A percentile compares a stretch with the other conserved stretches of the same genome.
Conservation (phyloP, 2,113 vertebrate species). For the Nycticryphes semicollaris region DNA sequence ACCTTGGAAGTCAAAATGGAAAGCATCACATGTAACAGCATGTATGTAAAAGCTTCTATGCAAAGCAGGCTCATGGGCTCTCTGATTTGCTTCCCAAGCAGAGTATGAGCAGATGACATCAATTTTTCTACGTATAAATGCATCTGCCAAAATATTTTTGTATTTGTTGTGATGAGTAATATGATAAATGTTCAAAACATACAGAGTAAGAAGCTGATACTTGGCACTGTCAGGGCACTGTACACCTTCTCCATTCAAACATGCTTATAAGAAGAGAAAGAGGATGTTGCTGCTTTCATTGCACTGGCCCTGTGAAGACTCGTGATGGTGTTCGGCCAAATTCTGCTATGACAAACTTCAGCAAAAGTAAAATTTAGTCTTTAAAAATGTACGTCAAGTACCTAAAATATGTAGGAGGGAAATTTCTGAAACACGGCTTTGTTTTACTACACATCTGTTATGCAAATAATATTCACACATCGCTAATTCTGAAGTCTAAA, state of each 20-base stretch:
- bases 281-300: background rate
- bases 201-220: background rate
- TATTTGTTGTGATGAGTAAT: background rate
- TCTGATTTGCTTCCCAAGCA: background rate
- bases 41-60: background rate
- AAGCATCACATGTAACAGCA: rapidly evolving
- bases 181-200: background rate
- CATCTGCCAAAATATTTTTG: background rate
- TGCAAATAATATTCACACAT: constrained; percentile 52
- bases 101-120: background rate
- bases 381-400: background rate
- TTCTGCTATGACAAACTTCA: background rate
- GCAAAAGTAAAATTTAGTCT: background rate
- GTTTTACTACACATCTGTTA: constrained; percentile 19
- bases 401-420: background rate
- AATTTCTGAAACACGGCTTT: constrained; percentile 22
- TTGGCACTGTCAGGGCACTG: background rate
- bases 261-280: background rate
- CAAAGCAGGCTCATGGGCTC: background rate
- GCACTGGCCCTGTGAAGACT: background rate
- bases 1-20: background rate
- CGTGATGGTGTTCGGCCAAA: background rate
- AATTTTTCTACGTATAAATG: background rate
- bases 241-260: background rate
- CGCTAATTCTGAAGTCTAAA: constrained; percentile 47